Percentiles rank a stretch among this genome's conserved stretches.
Conservation (phyloP, 2,888 invertebrate species). For the Deladenus siricidicola region DNA sequence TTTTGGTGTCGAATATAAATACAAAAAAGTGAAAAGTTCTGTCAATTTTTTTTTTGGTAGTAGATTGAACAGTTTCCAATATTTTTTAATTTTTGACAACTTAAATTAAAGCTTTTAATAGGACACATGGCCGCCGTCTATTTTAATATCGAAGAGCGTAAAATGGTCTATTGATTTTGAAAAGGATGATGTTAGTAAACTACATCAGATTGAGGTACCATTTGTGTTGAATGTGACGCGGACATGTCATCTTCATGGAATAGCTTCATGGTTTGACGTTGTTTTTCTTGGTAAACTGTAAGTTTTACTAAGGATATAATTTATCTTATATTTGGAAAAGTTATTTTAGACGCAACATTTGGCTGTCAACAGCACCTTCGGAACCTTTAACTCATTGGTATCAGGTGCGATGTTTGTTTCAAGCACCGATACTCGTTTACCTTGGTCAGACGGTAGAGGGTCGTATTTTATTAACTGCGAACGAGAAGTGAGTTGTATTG, state of each 20-base stretch:
- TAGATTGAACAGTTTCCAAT: too few relatives aligned
- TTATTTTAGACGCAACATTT: slow-evolving; percentile 69
- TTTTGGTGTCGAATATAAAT: too few relatives aligned
- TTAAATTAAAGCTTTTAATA: too few relatives aligned
- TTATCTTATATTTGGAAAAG: background rate
- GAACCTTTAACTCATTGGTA: slow-evolving; percentile 99
- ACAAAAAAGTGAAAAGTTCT: too few relatives aligned
- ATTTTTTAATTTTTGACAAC: too few relatives aligned
- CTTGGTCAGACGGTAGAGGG: slow-evolving; percentile 78
- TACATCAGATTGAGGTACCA: slow-evolving; percentile 89
- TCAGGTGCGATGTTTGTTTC: slow-evolving; percentile 87
- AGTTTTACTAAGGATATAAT: background rate
- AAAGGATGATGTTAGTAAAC: slow-evolving; percentile 80
- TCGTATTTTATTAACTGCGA: slow-evolving; percentile 76
- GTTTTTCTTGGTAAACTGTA: slow-evolving; percentile 72
- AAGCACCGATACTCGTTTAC: slow-evolving; percentile 77
- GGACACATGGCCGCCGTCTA: slow-evolving; percentile 93
- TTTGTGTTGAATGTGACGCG: slow-evolving; percentile 82
- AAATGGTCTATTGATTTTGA: slow-evolving; percentile 88
- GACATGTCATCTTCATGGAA: slow-evolving; percentile 86
- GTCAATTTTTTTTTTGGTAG: too few relatives aligned
- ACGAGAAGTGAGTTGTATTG: slow-evolving; percentile 66
- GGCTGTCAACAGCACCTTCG: slow-evolving; percentile 94
- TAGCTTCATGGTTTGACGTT: slow-evolving; percentile 97
- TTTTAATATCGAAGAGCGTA: slow-evolving; percentile 87